These are phyloP conservation scores for Calephelis virginiensis DNA, from an alignment of 1,140 invertebrate genomes.

Conservation along the genomic window DNA sequence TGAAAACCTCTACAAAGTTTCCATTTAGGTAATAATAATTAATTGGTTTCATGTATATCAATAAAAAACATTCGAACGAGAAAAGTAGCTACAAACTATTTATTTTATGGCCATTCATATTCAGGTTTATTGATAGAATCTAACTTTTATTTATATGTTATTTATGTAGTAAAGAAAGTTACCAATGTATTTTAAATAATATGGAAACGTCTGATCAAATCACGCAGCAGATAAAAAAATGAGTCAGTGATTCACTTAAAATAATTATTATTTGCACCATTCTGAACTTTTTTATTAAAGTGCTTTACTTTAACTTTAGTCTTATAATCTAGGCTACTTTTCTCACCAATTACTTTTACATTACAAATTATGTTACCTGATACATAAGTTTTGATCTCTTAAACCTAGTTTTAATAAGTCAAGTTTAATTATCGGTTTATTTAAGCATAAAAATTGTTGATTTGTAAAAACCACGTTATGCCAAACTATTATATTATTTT, in stretches of 20 bases:
- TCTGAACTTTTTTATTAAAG: no score
- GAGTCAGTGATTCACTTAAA: no score
- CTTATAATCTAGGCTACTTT: neutral
- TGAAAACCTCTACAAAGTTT: constrained; percentile 6
- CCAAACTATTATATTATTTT: constrained; percentile 68
- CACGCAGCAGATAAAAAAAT: no score
- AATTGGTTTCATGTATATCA: neutral
- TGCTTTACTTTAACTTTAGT: no score
- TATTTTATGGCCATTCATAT: neutral
- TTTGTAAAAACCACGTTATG: constrained; percentile 31
- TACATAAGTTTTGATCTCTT: constrained; percentile 69
- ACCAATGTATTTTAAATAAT: no score
- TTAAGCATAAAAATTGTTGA: constrained; percentile 37
- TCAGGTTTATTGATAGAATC: no score
- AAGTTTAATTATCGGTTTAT: constrained; percentile 45
- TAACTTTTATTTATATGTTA: no score
- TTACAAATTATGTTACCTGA: constrained; percentile 57
- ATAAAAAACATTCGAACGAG: constrained; percentile 4
- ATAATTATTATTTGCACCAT: no score
- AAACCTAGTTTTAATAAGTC: constrained; percentile 57
- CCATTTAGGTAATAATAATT: neutral
- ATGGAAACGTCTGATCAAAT: no score
- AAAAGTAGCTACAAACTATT: constrained; percentile 41
- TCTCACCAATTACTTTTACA: neutral
- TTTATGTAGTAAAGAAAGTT: no score